A percentile compares a stretch with the other conserved stretches of the same genome.
Evolutionary conservation across 2,113 vertebrate species (phyloP).

Genomic region (Pristiophorus japonicus): DNA sequence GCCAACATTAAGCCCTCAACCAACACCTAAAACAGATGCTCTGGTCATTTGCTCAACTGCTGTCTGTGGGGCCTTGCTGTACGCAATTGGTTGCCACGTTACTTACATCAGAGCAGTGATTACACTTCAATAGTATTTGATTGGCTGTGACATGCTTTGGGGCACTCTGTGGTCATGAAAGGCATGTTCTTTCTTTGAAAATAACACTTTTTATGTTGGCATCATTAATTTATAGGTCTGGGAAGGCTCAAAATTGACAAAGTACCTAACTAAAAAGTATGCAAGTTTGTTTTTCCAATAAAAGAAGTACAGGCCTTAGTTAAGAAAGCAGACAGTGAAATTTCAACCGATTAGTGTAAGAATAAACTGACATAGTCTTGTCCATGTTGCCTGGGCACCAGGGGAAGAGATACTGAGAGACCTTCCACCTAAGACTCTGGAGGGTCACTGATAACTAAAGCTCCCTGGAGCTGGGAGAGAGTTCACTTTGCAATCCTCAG

Average conservation of each 20-base stretch:
- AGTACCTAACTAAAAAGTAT: neutral
- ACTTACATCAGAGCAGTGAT: neutral
- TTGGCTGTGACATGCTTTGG: neutral
- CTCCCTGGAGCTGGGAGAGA: neutral
- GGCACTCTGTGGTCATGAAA: neutral
- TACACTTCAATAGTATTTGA: neutral
- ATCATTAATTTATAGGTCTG: neutral
- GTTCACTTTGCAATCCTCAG: neutral
- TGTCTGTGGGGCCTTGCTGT: neutral
- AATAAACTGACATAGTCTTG: neutral
- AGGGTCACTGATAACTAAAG: neutral
- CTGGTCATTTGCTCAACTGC: too few species aligned
- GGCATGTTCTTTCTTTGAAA: neutral
- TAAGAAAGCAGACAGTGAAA: neutral
- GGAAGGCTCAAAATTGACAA: neutral
- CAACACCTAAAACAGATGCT: too few species aligned
- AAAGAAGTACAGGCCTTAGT: neutral
- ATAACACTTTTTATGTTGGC: neutral
- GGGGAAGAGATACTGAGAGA: neutral
- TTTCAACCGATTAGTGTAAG: neutral
- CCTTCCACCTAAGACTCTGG: neutral
- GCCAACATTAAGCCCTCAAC: neutral
- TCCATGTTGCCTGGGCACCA: neutral
- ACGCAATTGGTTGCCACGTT: neutral
- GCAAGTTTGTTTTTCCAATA: neutral